Conservation (phyloP, 2,113 vertebrate species). For the Zootoca vivipara region DNA sequence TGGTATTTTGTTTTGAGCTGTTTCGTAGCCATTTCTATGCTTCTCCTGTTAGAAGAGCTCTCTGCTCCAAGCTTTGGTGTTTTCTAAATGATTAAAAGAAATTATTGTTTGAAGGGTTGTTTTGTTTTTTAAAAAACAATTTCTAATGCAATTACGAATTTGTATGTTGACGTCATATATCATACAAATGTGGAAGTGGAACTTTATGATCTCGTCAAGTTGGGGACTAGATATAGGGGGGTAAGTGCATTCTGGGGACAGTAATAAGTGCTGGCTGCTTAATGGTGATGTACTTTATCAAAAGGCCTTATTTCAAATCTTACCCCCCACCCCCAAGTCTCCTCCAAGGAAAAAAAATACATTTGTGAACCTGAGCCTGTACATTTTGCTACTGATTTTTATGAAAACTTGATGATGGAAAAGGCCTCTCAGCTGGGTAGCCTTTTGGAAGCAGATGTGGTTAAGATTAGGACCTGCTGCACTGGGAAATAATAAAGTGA, state of each 20-base stretch:
- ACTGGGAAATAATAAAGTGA: constrained; percentile 1
- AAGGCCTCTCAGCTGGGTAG: constrained; percentile 70
- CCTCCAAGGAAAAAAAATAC: constrained; percentile 38
- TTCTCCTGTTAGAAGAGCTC: constrained; percentile 69
- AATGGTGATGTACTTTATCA: constrained; percentile 53
- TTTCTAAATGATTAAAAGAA: constrained; percentile 73
- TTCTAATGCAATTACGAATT: constrained; percentile 28
- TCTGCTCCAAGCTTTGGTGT: constrained; percentile 73
- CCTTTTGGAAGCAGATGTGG: constrained; percentile 60
- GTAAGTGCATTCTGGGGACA: constrained; percentile 64
- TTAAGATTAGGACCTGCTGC: constrained; percentile 50
- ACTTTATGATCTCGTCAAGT: constrained; percentile 63
- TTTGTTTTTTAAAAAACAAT: constrained; percentile 25
- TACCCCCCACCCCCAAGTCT: constrained; percentile 47
- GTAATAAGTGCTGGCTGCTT: constrained; percentile 64
- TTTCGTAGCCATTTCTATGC: constrained; percentile 67
- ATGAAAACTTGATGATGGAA: constrained; percentile 70
- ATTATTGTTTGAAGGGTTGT: constrained; percentile 65
- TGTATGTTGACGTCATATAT: constrained; percentile 53
- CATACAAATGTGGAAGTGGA: constrained; percentile 40
- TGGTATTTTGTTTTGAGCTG: constrained; percentile 66
- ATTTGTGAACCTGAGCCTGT: constrained; percentile 67
- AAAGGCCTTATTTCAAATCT: constrained; percentile 71
- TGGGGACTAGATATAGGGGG: constrained; percentile 57
- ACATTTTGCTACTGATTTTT: constrained; percentile 72